Percentiles rank a stretch among this genome's conserved stretches.
phyloP scores from a whole-genome alignment of 2,888 invertebrate genomes.

The Leptinotarsa peninsularis region DNA sequence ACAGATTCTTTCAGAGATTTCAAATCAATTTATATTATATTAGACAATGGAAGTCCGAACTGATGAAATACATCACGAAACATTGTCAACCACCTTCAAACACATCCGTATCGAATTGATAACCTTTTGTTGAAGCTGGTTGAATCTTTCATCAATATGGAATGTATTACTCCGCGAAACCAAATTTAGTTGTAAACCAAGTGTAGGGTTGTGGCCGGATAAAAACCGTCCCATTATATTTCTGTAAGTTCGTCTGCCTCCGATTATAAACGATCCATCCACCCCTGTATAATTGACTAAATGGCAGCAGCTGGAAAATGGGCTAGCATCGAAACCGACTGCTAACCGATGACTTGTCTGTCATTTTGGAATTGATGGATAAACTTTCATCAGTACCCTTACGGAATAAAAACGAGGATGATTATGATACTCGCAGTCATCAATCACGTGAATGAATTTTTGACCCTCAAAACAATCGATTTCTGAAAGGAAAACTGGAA shows the following conservation, averaged over 20 bases:
- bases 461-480: background rate
- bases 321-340: constrained; percentile 3
- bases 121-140: too few relatives aligned
- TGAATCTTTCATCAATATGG: too few relatives aligned
- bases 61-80: too few relatives aligned
- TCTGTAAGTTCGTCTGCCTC: background rate
- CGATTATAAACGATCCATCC: background rate
- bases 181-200: too few relatives aligned
- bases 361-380: constrained; percentile 12
- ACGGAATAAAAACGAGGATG: background rate
- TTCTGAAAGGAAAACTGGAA: background rate
- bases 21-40: too few relatives aligned
- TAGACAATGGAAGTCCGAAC: too few relatives aligned
- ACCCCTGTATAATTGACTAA: constrained; percentile 10
- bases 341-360: constrained; percentile 11
- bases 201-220: too few relatives aligned
- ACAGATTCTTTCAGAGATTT: too few relatives aligned
- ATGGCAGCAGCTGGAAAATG: constrained; percentile 9
- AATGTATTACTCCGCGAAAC: too few relatives aligned
- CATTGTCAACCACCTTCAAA: too few relatives aligned
- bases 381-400: constrained; percentile 7
- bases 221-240: background rate
- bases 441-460: background rate
- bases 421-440: background rate
- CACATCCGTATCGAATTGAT: too few relatives aligned